phyloP scores from a whole-genome alignment of 2,113 vertebrate genomes.

The Raja brachyura region DNA sequence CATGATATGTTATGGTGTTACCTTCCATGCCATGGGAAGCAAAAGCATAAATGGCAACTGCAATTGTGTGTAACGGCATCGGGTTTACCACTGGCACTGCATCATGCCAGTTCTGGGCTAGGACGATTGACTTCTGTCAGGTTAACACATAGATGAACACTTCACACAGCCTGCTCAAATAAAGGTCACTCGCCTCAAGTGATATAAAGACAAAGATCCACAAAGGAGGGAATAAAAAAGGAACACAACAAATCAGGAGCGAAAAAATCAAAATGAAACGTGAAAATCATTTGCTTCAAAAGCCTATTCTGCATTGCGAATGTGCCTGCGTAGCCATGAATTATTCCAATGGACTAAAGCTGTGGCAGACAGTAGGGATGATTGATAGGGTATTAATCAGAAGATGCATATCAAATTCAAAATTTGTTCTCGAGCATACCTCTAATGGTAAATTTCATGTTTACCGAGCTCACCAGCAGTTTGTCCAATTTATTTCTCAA shows the following conservation, averaged over 20 bases:
- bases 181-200: not conserved
- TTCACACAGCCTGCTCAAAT: not conserved
- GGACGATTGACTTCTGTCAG: not conserved
- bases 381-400: conserved; percentile 89
- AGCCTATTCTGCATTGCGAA: not conserved
- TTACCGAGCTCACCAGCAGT: conserved; percentile 75
- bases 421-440: conserved; percentile 82
- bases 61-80: not conserved
- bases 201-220: not conserved
- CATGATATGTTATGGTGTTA: not conserved
- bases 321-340: conserved; percentile 50
- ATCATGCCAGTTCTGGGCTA: not conserved
- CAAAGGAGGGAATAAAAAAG: not conserved
- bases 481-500: conserved; percentile 81
- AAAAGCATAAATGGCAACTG: not conserved
- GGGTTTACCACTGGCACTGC: not conserved
- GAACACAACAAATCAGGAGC: not conserved
- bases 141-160: not conserved
- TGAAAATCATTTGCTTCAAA: not conserved
- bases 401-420: conserved; percentile 84
- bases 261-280: not conserved
- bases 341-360: conserved; percentile 65
- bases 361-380: conserved; percentile 72
- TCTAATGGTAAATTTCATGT: conserved; percentile 86
- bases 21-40: not conserved